phyloP scores from a whole-genome alignment of 2,888 invertebrate species.

The Eristalis arbustorum region DNA sequence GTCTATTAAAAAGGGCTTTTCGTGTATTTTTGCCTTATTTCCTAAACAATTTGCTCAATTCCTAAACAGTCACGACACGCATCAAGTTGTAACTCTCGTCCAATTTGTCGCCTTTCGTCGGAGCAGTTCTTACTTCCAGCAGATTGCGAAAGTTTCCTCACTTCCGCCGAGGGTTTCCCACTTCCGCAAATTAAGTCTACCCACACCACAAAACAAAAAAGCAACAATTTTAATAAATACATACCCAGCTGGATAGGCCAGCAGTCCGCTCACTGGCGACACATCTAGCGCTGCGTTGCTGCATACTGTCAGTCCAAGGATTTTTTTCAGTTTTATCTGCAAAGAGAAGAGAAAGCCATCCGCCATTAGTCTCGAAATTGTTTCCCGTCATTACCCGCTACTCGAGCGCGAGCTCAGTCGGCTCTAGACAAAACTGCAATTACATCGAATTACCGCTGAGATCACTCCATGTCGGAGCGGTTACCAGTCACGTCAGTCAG shows the following conservation, averaged over 20 bases:
- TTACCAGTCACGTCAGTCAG: slow-evolving; percentile 4
- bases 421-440: slow-evolving; percentile 7
- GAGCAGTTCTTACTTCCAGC: background rate
- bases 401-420: background rate
- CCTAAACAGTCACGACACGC: too few relatives aligned
- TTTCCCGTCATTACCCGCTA: slow-evolving; percentile 17
- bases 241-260: slow-evolving; percentile 99
- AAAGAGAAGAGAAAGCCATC: slow-evolving; percentile 76
- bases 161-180: background rate
- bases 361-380: background rate
- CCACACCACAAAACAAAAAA: background rate
- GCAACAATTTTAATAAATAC: slow-evolving; percentile 80
- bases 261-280: slow-evolving; percentile 91
- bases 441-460: slow-evolving; percentile 26
- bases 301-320: slow-evolving; percentile 95
- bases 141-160: background rate
- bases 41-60: too few relatives aligned
- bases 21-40: too few relatives aligned
- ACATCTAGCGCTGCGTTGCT: slow-evolving; percentile 95
- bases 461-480: slow-evolving; percentile 1
- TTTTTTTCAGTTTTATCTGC: slow-evolving; percentile 96
- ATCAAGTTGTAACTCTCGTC: too few relatives aligned
- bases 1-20: too few relatives aligned
- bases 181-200: background rate
- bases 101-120: too few relatives aligned